Evolutionary conservation across 2,797 vertebrate genomes (phyloP), one percentile per base, ranked within the genome.

Genomic region (Sebastes dallii): DNA sequence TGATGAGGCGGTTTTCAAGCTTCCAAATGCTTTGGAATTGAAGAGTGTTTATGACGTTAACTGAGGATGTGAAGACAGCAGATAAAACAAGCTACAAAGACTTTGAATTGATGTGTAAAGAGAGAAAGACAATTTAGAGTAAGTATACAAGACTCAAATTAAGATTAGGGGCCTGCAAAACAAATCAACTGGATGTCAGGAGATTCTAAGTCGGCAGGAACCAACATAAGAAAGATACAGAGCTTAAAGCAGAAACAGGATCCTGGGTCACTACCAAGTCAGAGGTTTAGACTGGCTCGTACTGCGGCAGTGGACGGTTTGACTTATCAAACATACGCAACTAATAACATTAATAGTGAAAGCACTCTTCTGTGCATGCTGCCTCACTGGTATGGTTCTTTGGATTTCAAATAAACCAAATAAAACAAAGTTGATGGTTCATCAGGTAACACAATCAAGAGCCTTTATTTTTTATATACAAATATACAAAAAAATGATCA

Each of bases 381-480:
- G 22, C 1, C 29, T 39, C 5, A 56, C 50, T 66, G 12, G 29
- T 14, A 13, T 8, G 11, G 13, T 16, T 72, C 13, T 36, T 36
- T 42, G 13, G 16, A 62, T 39, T 13, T 39, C 6, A 74, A 29
- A 20, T 6, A 72, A 56, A 81, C 10, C 3, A 0, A 52, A 13
- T 6, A 72, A 58, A 81, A 13, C 4, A 0, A 52, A 14, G 16
- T 9, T 30, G 22, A 32, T 14, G 30, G 8, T 65, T 61, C 8
- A 39, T 46, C 61, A 58, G 13, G 3, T 72, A 70, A 77, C 59
- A 58, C 71, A 78, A 60, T 22, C 20, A 66, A 77, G n/a, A 66
- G 8, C 30, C 11, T 93, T 90, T 86, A 84, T 70, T 89, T 76
- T 58, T 75, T 58, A 82, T 62, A 79, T 36, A 83, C 59, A 85